Conservation (phyloP, 2,797 vertebrate genomes). For the Hippopotamyrus pictus region DNA sequence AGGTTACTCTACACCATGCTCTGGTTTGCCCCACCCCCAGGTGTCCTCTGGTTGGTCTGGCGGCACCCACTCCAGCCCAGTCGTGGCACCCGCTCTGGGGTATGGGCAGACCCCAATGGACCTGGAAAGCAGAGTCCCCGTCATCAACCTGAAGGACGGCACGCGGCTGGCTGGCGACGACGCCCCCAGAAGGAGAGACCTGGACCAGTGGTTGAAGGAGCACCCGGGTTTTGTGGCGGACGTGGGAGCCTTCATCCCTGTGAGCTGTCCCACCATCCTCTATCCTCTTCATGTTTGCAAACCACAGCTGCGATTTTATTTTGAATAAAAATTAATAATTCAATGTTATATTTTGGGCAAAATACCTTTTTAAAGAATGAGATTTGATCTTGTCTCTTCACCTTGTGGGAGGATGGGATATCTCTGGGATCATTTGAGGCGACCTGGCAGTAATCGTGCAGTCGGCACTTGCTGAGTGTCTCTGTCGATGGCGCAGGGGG, state of each 20-base stretch:
- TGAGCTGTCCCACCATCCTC: constrained; percentile 51
- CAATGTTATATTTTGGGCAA: background rate
- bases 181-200: constrained; percentile 84
- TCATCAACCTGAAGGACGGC: constrained; percentile 96
- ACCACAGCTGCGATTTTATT: background rate
- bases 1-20: background rate
- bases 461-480: background rate
- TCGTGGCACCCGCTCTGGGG: constrained; percentile 52
- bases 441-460: background rate
- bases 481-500: constrained; percentile 44
- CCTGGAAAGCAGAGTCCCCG: constrained; percentile 82
- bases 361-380: background rate
- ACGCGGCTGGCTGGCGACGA: constrained; percentile 94
- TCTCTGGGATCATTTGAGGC: background rate
- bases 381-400: background rate
- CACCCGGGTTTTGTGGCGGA: constrained; percentile 96
- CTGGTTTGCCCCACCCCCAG: constrained; percentile 50
- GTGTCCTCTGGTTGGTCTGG: constrained; percentile 69
- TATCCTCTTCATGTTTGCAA: background rate
- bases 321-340: no score
- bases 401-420: background rate
- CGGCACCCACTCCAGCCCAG: constrained; percentile 66
- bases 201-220: constrained; percentile 89
- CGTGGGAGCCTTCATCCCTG: constrained; percentile 88
- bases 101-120: constrained; percentile 61